A percentile compares a stretch with the other conserved stretches of the same genome.
Conservation (phyloP, 2,888 invertebrate genomes). For the Thelaira solivaga region DNA sequence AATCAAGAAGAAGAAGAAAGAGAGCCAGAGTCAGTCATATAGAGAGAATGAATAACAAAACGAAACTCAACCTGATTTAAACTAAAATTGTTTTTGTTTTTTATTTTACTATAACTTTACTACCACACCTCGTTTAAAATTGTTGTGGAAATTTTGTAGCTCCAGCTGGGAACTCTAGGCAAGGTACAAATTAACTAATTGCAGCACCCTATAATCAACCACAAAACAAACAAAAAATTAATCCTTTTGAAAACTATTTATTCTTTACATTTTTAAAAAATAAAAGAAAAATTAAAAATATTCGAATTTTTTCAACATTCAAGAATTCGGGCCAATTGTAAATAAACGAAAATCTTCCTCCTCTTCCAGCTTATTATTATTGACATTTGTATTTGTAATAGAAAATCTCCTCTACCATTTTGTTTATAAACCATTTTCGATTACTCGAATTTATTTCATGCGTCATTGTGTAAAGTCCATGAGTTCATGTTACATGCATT, state of each 20-base stretch:
- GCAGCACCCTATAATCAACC: constrained; percentile 32
- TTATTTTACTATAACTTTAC: constrained; percentile 33
- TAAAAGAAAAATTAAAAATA: no score
- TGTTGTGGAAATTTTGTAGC: constrained; percentile 66
- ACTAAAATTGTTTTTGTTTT: constrained; percentile 54
- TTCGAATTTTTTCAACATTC: constrained; percentile 22
- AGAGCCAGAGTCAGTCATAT: constrained; percentile 23
- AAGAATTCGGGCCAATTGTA: constrained; percentile 46
- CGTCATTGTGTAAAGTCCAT: constrained; percentile 31
- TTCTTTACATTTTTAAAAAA: constrained; percentile 19
- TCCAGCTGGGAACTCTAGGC: constrained; percentile 76
- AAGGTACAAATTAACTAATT: constrained; percentile 69
- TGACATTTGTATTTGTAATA: neutral
- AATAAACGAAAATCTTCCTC: constrained; percentile 20
- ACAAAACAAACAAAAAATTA: neutral
- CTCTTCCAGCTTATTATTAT: constrained; percentile 35
- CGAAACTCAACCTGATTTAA: constrained; percentile 13
- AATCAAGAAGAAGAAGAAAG: neutral
- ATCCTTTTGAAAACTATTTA: constrained; percentile 52
- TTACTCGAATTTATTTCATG: constrained; percentile 20
- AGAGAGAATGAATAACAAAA: constrained; percentile 11
- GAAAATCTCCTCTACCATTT: constrained; percentile 19
- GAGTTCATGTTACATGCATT: constrained; percentile 24
- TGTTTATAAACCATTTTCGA: constrained; percentile 23
- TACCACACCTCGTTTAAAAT: constrained; percentile 37